Conservation (phyloP, 1,140 invertebrate species). For the Drosophila parvula region DNA sequence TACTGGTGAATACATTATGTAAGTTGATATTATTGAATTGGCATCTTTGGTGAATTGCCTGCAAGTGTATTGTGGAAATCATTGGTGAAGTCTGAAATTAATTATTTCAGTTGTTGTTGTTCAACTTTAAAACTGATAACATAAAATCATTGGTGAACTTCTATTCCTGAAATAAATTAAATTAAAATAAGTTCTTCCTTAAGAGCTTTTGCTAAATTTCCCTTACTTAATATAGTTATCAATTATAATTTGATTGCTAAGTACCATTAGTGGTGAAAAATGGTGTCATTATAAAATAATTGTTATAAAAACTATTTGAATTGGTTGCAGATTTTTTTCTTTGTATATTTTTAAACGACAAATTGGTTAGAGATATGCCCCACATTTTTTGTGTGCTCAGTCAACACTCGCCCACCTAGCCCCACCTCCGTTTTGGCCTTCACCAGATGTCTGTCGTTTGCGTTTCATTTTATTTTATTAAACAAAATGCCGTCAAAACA, state of each 20-base stretch:
- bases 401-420: slow-evolving; percentile 7
- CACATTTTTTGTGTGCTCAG: slow-evolving; percentile 3
- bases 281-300: too few relatives aligned
- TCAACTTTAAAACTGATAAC: background rate
- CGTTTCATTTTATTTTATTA: slow-evolving; percentile 77
- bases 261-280: too few relatives aligned
- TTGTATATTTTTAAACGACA: slow-evolving; percentile 1
- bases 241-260: too few relatives aligned
- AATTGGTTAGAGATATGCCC: slow-evolving; percentile 1
- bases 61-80: background rate
- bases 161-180: too few relatives aligned
- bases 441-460: slow-evolving; percentile 68
- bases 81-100: background rate
- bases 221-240: background rate
- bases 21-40: background rate
- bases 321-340: background rate
- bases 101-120: background rate
- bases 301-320: background rate
- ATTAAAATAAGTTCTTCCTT: too few relatives aligned
- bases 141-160: background rate
- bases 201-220: background rate
- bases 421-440: slow-evolving; percentile 10
- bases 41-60: background rate
- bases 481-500: slow-evolving; percentile 74
- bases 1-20: background rate